phyloP scores from a whole-genome alignment of 2,888 invertebrate species.

The Acleris holmiana region DNA sequence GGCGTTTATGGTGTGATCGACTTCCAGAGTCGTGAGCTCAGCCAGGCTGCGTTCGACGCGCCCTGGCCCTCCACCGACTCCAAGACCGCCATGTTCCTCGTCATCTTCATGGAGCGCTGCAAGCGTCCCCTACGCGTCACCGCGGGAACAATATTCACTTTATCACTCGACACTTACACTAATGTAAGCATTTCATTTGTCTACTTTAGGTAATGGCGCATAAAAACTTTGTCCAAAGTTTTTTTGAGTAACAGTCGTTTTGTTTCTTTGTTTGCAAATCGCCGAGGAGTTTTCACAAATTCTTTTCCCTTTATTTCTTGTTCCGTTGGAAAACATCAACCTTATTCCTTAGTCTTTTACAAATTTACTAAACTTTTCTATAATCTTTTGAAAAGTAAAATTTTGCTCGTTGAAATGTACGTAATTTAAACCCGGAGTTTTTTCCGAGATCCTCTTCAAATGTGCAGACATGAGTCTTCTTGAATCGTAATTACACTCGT shows the following conservation, averaged over 20 bases:
- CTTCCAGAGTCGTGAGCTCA: constrained; percentile 76
- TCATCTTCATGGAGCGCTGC: constrained; percentile 78
- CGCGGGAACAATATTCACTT: constrained; percentile 81
- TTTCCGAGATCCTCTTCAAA: background rate
- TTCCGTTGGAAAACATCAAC: background rate
- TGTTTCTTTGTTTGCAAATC: constrained; percentile 28
- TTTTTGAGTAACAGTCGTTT: constrained; percentile 33
- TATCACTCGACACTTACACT: constrained; percentile 81
- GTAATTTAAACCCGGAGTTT: background rate
- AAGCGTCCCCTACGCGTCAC: constrained; percentile 78
- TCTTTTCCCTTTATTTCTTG: background rate
- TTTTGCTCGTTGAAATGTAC: background rate
- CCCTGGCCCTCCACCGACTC: constrained; percentile 72
- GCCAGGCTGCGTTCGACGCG: constrained; percentile 80
- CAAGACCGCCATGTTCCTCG: constrained; percentile 63
- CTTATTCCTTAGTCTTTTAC: background rate
- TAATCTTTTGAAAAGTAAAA: background rate
- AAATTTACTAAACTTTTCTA: background rate
- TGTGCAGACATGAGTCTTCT: constrained; percentile 7
- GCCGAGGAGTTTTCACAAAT: constrained; percentile 8
- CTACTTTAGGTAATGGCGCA: constrained; percentile 25
- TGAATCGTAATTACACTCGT: constrained; percentile 4
- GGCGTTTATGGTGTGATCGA: too few species aligned
- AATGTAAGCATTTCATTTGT: constrained; percentile 60
- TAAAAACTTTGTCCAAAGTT: constrained; percentile 27